These are phyloP conservation scores for Endomychus coccineus DNA, from an alignment of 2,888 invertebrate genomes.

Conservation along the genomic window DNA sequence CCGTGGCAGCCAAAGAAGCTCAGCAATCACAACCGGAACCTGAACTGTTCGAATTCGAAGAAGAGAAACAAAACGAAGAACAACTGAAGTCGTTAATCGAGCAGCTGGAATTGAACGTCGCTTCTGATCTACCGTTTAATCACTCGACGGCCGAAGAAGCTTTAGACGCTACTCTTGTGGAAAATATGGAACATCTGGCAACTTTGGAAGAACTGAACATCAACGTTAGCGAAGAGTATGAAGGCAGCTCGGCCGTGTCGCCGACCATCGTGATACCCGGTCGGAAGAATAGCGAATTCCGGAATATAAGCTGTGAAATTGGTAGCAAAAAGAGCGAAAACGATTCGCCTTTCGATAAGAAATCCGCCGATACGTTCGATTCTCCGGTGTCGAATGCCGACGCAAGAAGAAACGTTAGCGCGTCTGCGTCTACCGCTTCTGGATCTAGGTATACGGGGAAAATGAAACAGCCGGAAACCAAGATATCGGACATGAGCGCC, in stretches of 20 bases:
- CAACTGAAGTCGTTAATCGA: conserved; percentile 37
- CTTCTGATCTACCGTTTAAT: conserved; percentile 45
- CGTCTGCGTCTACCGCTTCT: neutral
- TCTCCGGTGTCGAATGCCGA: conserved; percentile 18
- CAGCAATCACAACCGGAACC: conserved; percentile 36
- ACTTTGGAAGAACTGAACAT: conserved; percentile 45
- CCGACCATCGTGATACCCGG: conserved; percentile 67
- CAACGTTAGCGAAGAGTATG: conserved; percentile 45
- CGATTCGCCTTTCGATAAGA: conserved; percentile 29
- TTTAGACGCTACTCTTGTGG: conserved; percentile 41
- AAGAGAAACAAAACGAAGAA: conserved; percentile 46
- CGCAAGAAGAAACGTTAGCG: conserved; percentile 1
- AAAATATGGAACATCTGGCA: conserved; percentile 35
- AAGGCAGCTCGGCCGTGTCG: conserved; percentile 36
- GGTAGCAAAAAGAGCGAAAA: conserved; percentile 53
- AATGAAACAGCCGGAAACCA: conserved; percentile 36
- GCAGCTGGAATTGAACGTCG: conserved; percentile 40
- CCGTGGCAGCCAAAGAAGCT: conserved; percentile 17
- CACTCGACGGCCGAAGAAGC: conserved; percentile 49
- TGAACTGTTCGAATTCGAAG: conserved; percentile 68
- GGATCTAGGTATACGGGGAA: conserved; percentile 6
- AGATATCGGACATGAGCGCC: conserved; percentile 78
- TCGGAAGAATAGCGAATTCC: conserved; percentile 47
- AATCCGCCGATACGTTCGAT: conserved; percentile 26
- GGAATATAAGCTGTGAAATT: conserved; percentile 55